Percentiles rank a stretch among this genome's conserved stretches.
These are phyloP conservation scores for Bubalus kerabau DNA, from an alignment of 2,113 vertebrate genomes.

Conservation along the genomic window DNA sequence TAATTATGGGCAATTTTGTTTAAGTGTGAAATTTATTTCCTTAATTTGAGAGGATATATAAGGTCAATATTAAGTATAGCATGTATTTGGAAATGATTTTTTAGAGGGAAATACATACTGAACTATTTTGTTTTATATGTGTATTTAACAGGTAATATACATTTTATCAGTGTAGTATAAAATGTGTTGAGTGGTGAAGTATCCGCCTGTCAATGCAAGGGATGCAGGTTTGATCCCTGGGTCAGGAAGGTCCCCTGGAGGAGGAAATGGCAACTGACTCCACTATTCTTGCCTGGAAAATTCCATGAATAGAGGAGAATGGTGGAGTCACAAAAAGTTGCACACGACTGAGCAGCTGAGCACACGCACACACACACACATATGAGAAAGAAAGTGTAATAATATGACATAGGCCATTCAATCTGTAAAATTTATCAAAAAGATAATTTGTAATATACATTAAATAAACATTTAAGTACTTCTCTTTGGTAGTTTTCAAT, in stretches of 20 bases:
- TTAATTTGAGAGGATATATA: neutral
- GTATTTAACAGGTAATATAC: neutral
- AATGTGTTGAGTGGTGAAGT: neutral
- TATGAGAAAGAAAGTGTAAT: neutral
- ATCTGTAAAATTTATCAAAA: neutral
- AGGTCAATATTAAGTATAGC: neutral
- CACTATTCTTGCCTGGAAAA: neutral
- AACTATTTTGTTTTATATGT: neutral
- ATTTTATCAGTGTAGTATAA: neutral
- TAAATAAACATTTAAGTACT: neutral
- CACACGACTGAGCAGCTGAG: neutral
- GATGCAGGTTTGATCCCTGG: neutral
- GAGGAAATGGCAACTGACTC: neutral
- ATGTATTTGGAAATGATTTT: neutral
- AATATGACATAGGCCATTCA: neutral
- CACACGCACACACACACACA: neutral
- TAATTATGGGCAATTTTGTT: neutral
- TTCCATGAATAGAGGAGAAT: neutral
- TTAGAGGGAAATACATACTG: neutral
- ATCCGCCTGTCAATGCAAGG: neutral
- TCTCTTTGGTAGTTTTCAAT: neutral
- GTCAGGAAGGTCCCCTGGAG: neutral
- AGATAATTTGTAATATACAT: neutral
- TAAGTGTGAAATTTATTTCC: neutral
- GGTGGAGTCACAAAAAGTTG: neutral